Base-by-base conservation (phyloP, 2,113 vertebrate species). In the Colius striatus region DNA sequence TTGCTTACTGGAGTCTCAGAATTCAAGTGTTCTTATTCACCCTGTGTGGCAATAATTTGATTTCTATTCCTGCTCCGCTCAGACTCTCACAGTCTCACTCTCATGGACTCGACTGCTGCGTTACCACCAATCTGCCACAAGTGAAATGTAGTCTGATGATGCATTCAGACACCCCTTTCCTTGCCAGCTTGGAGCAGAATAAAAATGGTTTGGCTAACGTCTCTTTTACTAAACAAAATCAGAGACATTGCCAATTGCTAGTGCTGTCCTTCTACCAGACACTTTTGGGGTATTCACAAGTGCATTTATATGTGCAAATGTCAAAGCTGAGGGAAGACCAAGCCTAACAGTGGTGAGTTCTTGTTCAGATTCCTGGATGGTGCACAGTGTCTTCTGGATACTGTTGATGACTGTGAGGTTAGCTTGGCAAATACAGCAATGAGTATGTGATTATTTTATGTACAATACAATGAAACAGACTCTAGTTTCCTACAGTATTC, bases 91-190 rank as follows among this genome's bases (percentile, higher is more conserved):
- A 89, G 57, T 25, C 62, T 78, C 4, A 2, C 45, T 78, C 84
- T 84, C 78, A 62, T 16, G 63, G 88, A 83, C 75, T 45, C 80
- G 88, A 96, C 92, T 95, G 90, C 90, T 85, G 87, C 74, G 85
- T 90, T 92, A 79, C 54, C 87, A 85, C 71, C 94, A 83, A 90
- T 91, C 85, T 92, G 79, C 85, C 68, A 51, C 82, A 50, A 57
- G 78, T 50, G 58, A 93, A 82, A 91, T 5, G 5, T 67, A 73
- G 63, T 30, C 85, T 88, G 78, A 60, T 65, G 78, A 92, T 85
- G 63, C 67, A 26, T 62, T 54, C 72, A 80, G 92, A 80, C 94
- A 89, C 41, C 19, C 54, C 16, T 13, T 67, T 68, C 19, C 78
- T n/a, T 0, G 1, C 63, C 30, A 83, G 85, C 2, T 0, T 60